Percentiles rank a stretch among this genome's conserved stretches.
Conservation (phyloP, 2,797 vertebrate genomes). For the Onychomys leucogaster region DNA sequence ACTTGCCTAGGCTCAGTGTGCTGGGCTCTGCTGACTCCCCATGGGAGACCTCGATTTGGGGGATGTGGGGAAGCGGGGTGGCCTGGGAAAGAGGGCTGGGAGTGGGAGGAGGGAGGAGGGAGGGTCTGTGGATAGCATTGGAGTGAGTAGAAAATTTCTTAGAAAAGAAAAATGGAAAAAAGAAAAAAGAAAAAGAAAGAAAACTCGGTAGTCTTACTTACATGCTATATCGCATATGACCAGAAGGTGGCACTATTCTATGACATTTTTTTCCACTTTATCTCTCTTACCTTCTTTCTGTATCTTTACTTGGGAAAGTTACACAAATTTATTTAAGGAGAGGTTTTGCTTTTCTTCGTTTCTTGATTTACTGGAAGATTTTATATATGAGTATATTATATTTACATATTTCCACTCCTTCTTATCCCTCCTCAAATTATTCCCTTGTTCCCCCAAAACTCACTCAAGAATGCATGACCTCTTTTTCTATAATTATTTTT, state of each 20-base stretch:
- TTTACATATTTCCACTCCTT: background rate
- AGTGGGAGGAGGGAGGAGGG: no score
- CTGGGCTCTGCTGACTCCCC: no score
- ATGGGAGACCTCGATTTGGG: no score
- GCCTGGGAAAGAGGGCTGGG: no score
- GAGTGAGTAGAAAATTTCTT: no score
- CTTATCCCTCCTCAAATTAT: background rate
- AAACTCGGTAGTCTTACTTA: background rate
- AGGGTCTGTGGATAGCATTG: no score
- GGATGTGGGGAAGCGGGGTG: no score
- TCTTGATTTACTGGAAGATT: background rate
- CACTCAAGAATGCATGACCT: background rate
- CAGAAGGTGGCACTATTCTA: slow-evolving; percentile 23
- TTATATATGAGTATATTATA: background rate
- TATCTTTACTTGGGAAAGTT: no score
- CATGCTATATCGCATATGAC: background rate
- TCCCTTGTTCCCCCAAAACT: background rate
- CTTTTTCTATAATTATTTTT: background rate
- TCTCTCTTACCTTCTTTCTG: no score
- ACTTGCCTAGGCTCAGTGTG: no score
- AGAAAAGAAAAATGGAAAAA: no score
- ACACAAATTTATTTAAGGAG: background rate
- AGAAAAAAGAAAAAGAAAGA: no score
- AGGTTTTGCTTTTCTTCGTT: background rate
- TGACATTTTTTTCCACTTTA: background rate